Conservation (phyloP, 2,888 invertebrate species). For the Operophtera brumata region DNA sequence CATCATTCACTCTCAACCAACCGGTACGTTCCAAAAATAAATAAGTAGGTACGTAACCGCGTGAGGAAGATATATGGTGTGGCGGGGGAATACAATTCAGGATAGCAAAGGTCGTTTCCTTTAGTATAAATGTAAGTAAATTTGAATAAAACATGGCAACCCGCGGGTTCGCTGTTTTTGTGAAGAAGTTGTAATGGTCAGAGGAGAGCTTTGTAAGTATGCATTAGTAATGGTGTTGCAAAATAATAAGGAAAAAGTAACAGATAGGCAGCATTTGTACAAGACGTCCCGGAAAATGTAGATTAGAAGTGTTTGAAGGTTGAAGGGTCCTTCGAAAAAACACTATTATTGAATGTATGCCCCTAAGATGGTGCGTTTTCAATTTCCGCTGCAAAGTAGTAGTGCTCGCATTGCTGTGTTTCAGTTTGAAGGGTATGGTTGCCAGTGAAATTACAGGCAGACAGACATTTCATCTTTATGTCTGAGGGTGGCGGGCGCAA, state of each 20-base stretch:
- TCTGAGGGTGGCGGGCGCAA: too few species aligned
- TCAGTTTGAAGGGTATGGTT: too few species aligned
- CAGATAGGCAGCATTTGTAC: neutral
- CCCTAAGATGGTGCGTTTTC: too few species aligned
- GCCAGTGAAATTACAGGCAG: too few species aligned
- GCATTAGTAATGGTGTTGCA: conserved; percentile 8
- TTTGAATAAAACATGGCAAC: conserved; percentile 77
- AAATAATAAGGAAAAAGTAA: neutral
- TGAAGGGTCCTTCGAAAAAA: too few species aligned
- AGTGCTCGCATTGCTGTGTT: too few species aligned
- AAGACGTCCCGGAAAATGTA: too few species aligned
- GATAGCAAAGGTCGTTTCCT: conserved; percentile 75
- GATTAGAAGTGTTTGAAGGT: too few species aligned
- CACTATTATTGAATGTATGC: too few species aligned
- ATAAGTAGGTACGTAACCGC: conserved; percentile 61
- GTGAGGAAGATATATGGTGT: conserved; percentile 79
- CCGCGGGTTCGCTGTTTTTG: conserved; percentile 37
- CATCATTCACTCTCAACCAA: conserved; percentile 26
- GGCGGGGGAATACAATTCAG: conserved; percentile 77
- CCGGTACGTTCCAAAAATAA: conserved; percentile 61
- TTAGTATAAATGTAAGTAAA: conserved; percentile 81
- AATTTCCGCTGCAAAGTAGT: too few species aligned
- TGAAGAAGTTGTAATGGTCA: conserved; percentile 23
- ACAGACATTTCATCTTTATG: too few species aligned
- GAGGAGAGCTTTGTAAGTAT: conserved; percentile 14